A percentile compares a stretch with the other conserved stretches of the same genome.
Evolutionary conservation across 1,140 invertebrate species (phyloP).

Genomic region (Drosophila simulans): DNA sequence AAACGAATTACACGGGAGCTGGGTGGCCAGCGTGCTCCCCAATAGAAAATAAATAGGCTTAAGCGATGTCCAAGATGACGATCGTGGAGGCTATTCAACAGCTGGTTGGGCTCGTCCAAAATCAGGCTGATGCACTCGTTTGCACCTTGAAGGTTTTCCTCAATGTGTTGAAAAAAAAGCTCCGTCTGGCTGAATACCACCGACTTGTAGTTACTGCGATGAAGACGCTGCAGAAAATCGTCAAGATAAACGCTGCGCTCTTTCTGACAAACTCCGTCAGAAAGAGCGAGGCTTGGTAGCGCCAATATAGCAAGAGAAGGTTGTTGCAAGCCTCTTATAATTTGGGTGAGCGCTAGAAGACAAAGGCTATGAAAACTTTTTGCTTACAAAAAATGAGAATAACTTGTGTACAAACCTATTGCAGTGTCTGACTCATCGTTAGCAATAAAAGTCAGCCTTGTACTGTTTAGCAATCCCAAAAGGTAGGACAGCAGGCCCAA

Average conservation of each 20-base stretch:
- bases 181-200: constrained; percentile 73
- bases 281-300: constrained; percentile 12
- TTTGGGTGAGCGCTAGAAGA: constrained; percentile 69
- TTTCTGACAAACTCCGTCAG: constrained; percentile 28
- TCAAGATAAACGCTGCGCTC: constrained; percentile 56
- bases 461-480: too few species aligned
- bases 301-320: constrained; percentile 61
- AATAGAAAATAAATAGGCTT: constrained; percentile 81
- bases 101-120: constrained; percentile 61
- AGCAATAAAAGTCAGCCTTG: too few species aligned
- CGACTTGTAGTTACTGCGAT: constrained; percentile 68
- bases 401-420: too few species aligned
- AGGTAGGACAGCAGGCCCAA: too few species aligned
- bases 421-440: too few species aligned
- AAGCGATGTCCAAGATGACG: constrained; percentile 74
- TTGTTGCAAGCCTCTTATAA: constrained; percentile 68
- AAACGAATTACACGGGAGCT: constrained; percentile 37
- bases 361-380: too few species aligned
- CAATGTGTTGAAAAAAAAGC: constrained; percentile 74
- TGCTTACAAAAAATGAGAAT: too few species aligned
- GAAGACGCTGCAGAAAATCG: constrained; percentile 66
- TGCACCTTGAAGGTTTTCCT: constrained; percentile 63
- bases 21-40: constrained; percentile 71
- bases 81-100: constrained; percentile 52
- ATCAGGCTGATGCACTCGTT: constrained; percentile 81